Evolutionary conservation across 2,797 vertebrate genomes (phyloP).

Genomic region (Pantherophis alleghaniensis): DNA sequence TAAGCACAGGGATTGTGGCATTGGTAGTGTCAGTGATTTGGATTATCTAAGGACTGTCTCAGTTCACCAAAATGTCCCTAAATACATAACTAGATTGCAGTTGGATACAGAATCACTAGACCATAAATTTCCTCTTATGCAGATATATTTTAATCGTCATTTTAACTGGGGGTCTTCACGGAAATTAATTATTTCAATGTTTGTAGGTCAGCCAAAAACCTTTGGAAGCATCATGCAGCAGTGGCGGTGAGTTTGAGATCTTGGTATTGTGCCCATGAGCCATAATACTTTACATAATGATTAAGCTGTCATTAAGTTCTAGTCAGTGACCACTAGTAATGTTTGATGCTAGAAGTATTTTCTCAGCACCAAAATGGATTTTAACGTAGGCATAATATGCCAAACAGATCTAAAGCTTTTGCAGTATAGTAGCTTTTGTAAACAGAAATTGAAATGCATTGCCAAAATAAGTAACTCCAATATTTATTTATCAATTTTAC

Average conservation of each 20-base stretch:
- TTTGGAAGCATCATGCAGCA: slow-evolving; percentile 21
- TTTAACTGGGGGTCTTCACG: neutral
- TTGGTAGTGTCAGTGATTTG: neutral
- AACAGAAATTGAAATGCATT: neutral
- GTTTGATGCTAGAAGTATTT: neutral
- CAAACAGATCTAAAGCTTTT: neutral
- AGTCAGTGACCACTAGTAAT: neutral
- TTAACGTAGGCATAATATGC: neutral
- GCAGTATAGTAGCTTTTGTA: neutral
- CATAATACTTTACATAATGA: neutral
- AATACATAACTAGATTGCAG: neutral
- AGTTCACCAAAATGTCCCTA: neutral
- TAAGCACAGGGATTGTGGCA: neutral
- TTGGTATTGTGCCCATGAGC: neutral
- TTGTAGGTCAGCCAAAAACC: slow-evolving; percentile 22
- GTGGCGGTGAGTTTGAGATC: neutral
- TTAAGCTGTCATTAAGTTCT: neutral
- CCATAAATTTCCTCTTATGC: neutral
- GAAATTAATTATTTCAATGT: neutral
- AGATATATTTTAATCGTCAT: neutral
- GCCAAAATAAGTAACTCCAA: neutral
- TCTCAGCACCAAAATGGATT: neutral
- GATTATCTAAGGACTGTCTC: neutral
- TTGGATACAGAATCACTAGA: neutral
- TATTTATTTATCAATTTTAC: neutral